Base-by-base conservation (phyloP, 1,140 invertebrate genomes). In the Drosophila sproati region DNA sequence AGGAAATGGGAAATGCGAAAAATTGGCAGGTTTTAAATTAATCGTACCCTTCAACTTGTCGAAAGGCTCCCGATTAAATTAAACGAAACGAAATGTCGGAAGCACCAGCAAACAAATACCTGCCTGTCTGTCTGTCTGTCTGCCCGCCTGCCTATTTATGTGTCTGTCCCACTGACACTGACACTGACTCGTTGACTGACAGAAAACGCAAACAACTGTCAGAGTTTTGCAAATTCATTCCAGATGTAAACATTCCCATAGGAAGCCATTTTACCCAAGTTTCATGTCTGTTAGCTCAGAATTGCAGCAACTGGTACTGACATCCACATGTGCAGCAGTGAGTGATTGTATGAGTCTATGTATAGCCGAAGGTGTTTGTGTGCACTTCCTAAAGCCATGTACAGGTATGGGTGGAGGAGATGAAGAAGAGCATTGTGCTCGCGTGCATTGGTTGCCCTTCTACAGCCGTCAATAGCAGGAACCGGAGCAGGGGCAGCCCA, bases 201-300 rank as follows among this genome's bases (percentile, higher is more conserved):
- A 75, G 66, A 79, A 67, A 82, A 79, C 73, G 80, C 80, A 77
- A 79, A 77, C 80, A 83, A 79, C 80, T 83, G 81, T 79, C 80
- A 82, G 72, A 78, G 67, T 77, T 83, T 20, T 82, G 76, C 77
- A 83, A 82, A 83, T 83, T 82, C 81, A 83, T 80, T 85, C 73
- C 81, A 85, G 81, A 83, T 85, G 81, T 82, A 79, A 82, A 83
- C 73, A 80, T 83, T 85, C 81, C 67, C 81, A 83, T 77, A 80
- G 81, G 77, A 83, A 83, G 66, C 73, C 73, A 80, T 83, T 85
- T 80, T 64, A 82, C 80, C 70, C 77, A 85, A 82, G 78, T 85
- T 85, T 80, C 73, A 71, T 77, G 80, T 83, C 73, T 83, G 81
- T 83, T 85, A 82, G 68, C 66, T 71, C 73, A 80, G 78, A 82